phyloP scores from a whole-genome alignment of 2,113 vertebrate species.

The Rhodinocichla rosea region DNA sequence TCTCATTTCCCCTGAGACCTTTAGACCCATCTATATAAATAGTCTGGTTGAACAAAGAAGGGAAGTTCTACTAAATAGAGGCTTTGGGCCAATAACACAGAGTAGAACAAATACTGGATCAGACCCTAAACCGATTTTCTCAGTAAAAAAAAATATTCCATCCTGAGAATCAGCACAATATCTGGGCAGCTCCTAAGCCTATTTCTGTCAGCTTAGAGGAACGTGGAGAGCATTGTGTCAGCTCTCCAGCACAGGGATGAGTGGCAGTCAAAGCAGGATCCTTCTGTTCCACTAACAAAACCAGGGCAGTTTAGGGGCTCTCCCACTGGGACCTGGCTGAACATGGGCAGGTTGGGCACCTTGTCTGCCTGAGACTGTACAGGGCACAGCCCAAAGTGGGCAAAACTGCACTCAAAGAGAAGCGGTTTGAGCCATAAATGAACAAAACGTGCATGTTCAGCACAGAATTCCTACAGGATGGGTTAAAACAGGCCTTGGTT shows the following conservation, averaged over 20 bases:
- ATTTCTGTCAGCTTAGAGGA: not conserved
- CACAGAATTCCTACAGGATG: not conserved
- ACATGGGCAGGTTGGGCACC: not conserved
- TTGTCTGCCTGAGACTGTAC: rapidly evolving
- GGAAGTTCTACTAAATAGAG: conserved; percentile 35
- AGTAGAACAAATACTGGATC: conserved; percentile 10
- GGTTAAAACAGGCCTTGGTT: not conserved
- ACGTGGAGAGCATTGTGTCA: rapidly evolving
- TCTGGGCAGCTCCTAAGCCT: not conserved
- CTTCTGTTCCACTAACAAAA: not conserved
- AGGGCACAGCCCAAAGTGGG: not conserved
- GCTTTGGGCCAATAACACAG: conserved; percentile 3
- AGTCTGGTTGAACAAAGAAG: conserved; percentile 28
- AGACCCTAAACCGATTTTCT: not conserved
- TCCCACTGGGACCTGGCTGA: not conserved
- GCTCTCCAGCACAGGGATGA: not conserved
- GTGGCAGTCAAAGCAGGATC: not conserved
- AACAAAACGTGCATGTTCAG: not conserved
- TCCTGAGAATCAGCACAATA: not conserved
- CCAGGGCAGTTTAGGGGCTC: not conserved
- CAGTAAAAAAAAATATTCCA: not conserved
- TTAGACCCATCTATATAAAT: conserved; percentile 1
- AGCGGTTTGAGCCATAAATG: not conserved
- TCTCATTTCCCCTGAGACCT: not conserved
- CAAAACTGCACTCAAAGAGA: not conserved